phyloP scores from a whole-genome alignment of 1,140 invertebrate species.

The Ladona fulva region DNA sequence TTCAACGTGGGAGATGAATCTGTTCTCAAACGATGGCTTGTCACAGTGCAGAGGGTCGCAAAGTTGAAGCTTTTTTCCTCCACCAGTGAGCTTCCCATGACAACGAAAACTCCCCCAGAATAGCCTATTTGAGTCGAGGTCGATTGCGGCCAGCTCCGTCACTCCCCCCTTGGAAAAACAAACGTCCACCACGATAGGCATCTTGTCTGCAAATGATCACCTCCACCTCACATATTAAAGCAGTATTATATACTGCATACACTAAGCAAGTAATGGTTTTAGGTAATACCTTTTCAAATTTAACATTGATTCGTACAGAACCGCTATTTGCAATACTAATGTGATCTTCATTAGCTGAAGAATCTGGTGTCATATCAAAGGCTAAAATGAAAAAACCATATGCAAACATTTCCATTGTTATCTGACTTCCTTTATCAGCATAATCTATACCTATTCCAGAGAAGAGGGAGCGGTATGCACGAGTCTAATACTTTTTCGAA shows the following conservation, averaged over 20 bases:
- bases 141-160: too few relatives aligned
- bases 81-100: too few relatives aligned
- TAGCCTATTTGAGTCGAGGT: too few relatives aligned
- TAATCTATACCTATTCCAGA: background rate
- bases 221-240: background rate
- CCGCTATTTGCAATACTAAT: background rate
- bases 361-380: background rate
- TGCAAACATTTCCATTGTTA: background rate
- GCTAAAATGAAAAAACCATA: too few relatives aligned
- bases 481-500: background rate
- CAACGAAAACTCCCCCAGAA: too few relatives aligned
- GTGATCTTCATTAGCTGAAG: background rate
- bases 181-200: background rate
- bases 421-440: background rate
- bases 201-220: background rate
- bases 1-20: too few relatives aligned
- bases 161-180: too few relatives aligned
- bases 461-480: background rate
- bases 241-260: background rate
- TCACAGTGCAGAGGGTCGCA: too few relatives aligned
- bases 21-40: too few relatives aligned
- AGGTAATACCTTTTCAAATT: background rate
- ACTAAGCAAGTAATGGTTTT: too few relatives aligned
- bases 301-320: background rate
- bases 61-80: too few relatives aligned